A percentile compares a stretch with the other conserved stretches of the same genome.
Conservation (phyloP, 2,888 invertebrate genomes). For the Drosophila tanythrix region DNA sequence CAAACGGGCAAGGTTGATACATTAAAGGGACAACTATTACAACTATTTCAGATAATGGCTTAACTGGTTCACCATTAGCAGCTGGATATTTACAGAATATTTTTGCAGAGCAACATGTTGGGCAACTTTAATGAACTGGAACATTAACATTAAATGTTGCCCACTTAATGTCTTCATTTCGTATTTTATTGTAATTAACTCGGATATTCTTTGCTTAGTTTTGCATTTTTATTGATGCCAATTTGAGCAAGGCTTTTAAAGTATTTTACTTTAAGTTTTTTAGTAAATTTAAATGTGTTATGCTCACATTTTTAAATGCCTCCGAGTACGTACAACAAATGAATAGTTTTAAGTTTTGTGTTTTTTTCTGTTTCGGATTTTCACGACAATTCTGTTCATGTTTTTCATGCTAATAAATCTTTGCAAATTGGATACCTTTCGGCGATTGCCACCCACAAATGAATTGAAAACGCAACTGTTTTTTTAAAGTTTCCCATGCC, state of each 20-base stretch:
- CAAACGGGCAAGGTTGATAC: neutral
- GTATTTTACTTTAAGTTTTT: neutral
- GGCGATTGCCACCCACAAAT: constrained; percentile 13
- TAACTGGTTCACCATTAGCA: neutral
- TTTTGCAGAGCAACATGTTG: neutral
- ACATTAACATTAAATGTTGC: neutral
- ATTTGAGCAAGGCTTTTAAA: neutral
- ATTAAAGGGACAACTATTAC: constrained; percentile 10
- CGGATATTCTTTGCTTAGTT: neutral
- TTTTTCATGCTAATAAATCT: neutral
- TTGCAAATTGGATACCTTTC: constrained; percentile 1
- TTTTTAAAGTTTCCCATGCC: constrained; percentile 52
- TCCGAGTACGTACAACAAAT: neutral
- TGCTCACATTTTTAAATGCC: neutral
- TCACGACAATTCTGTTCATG: neutral
- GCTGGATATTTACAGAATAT: neutral
- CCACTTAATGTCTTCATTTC: neutral
- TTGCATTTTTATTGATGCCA: neutral
- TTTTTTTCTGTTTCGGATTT: neutral
- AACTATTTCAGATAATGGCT: neutral
- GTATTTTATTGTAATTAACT: neutral
- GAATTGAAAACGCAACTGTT: constrained; percentile 56
- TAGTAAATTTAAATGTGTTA: neutral
- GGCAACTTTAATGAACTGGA: neutral
- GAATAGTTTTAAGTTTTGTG: neutral